A percentile compares a stretch with the other conserved stretches of the same genome.
phyloP scores from a whole-genome alignment of 2,888 invertebrate species.

The Eledona agricola region DNA sequence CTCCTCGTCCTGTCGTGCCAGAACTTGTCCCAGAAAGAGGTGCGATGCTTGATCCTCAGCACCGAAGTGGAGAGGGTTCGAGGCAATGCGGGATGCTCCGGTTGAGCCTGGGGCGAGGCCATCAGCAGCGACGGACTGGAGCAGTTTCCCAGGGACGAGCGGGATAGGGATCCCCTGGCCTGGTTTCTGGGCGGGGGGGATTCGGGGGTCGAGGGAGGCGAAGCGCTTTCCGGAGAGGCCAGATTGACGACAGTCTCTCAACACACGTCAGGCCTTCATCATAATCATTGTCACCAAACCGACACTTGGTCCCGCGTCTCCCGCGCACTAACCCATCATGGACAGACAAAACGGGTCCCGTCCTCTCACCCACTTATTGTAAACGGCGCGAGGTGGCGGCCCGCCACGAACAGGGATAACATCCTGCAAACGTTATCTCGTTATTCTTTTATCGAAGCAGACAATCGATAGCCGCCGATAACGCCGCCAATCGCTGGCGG shows the following conservation, averaged over 20 bases:
- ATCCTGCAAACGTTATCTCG: constrained; percentile 23
- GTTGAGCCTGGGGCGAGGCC: constrained; percentile 60
- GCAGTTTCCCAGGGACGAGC: constrained; percentile 60
- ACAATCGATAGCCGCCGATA: constrained; percentile 18
- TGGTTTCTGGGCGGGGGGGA: constrained; percentile 50
- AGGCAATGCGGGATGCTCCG: constrained; percentile 60
- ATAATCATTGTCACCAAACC: no score
- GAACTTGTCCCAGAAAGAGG: constrained; percentile 87
- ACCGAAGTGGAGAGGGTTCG: constrained; percentile 75
- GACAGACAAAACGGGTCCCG: no score
- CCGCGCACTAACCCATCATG: constrained; percentile 30
- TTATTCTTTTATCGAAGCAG: constrained; percentile 14
- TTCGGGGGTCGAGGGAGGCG: constrained; percentile 51
- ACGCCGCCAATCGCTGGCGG: no score
- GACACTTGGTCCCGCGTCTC: constrained; percentile 12
- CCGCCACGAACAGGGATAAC: constrained; percentile 8
- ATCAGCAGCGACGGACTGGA: constrained; percentile 69
- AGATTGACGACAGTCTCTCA: constrained; percentile 47
- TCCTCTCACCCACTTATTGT: no score
- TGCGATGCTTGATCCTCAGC: constrained; percentile 78
- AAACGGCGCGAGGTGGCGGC: constrained; percentile 1
- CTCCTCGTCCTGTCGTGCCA: constrained; percentile 75
- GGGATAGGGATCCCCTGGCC: constrained; percentile 56
- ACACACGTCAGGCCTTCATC: constrained; percentile 23
- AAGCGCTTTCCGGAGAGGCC: constrained; percentile 53